Base-by-base conservation (phyloP, 1,140 invertebrate species). In the Augochlora pura region DNA sequence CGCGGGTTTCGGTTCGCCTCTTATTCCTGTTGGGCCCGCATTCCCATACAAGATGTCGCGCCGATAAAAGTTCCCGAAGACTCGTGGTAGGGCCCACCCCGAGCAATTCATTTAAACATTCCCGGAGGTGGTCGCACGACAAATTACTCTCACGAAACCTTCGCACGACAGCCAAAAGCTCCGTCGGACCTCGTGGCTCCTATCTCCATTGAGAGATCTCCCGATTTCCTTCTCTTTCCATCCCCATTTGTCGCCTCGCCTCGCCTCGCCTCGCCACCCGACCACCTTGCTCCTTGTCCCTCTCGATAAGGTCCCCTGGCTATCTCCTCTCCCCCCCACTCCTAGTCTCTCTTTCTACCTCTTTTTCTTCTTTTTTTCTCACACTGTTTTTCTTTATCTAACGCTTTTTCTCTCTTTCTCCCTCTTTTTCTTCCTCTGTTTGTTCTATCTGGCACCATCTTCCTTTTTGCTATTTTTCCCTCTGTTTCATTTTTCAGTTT, bases 81-180 rank as follows among this genome's bases (percentile, higher is more conserved):
- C 81, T 81, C 81, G 86, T 84, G 83, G 82, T 82, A 79, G 80
- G 87, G 86, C 88, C 89, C 86, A 86, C 87, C 87, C 82, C 86
- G 87, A 90, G 89, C 91, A 91, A 93, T 93, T 93, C 92, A 93
- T 93, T 93, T 93, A 87, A 93, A 92, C 92, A 93, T 92, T 93
- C 92, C 92, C 89, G 86, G 83, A 93, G 92, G 92, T 93, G 92
- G 92, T 93, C 92, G 92, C 91, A 90, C 92, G 92, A 93, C 92
- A 93, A 93, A 93, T 93, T 93, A 93, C 92, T 93, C 90, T 88
- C 91, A 86, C 88, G 77, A 86, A 89, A 90, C 82, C 88, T 88
- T 86, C 86, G 86, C 83, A 69, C 84, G 83, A 86, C 83, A 80
- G 79, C 87, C 87, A 80, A 90, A 91, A 90, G 86, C 77, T 79